Percentiles rank a stretch among this genome's conserved stretches.
phyloP scores from a whole-genome alignment of 2,797 vertebrate species.

The Gouania willdenowi region DNA sequence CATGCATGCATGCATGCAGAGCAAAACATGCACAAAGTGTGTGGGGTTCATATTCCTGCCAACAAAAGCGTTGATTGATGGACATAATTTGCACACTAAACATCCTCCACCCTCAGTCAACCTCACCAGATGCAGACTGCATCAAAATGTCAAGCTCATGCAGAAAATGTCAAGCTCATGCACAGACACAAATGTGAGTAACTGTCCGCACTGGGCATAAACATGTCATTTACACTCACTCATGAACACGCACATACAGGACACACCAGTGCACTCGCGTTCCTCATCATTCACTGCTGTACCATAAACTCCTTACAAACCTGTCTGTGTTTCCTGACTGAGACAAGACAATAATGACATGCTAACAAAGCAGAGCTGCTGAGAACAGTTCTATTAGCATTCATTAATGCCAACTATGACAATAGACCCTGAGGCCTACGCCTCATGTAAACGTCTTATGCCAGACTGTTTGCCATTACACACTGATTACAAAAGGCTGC shows the following conservation, averaged over 20 bases:
- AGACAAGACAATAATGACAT: constrained; percentile 31
- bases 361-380: constrained; percentile 22
- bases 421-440: not conserved
- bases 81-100: constrained; percentile 66
- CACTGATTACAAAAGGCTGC: too few relatives aligned
- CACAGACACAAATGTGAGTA: constrained; percentile 20
- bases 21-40: too few relatives aligned
- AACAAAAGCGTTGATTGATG: constrained; percentile 47
- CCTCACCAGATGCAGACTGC: constrained; percentile 46
- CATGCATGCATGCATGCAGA: constrained; percentile 3
- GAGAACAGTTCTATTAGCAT: constrained; percentile 28
- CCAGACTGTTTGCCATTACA: not conserved
- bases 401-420: constrained; percentile 15
- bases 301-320: constrained; percentile 44
- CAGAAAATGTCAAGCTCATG: constrained; percentile 57
- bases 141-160: constrained; percentile 57
- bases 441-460: not conserved
- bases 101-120: constrained; percentile 45
- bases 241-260: not conserved
- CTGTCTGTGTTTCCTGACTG: constrained; percentile 10
- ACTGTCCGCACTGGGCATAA: constrained; percentile 7
- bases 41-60: too few relatives aligned
- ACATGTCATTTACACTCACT: constrained; percentile 35
- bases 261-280: not conserved
- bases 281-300: constrained; percentile 10